These are phyloP conservation scores for Capromys pilorides DNA, from an alignment of 2,797 vertebrate genomes.

Conservation along the genomic window DNA sequence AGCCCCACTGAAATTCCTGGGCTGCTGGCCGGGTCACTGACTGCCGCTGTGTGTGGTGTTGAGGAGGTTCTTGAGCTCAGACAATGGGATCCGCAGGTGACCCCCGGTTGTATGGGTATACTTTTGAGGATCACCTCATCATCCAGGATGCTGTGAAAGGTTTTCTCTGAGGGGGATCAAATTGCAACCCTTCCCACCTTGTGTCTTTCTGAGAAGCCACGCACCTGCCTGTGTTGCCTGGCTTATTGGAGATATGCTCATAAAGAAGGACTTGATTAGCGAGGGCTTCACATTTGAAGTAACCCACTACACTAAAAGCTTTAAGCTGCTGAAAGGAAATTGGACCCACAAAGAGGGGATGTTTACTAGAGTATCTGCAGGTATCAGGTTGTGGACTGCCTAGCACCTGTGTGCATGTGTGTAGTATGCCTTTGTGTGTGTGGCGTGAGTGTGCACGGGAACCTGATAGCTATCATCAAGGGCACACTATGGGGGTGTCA, in stretches of 20 bases:
- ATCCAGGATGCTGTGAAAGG: neutral
- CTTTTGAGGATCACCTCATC: neutral
- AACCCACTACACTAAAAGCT: neutral
- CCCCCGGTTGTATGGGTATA: neutral
- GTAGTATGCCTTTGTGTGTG: neutral
- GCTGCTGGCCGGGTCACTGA: neutral
- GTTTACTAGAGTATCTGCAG: neutral
- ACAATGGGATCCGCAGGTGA: neutral
- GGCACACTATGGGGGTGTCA: no score
- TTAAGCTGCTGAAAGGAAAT: neutral
- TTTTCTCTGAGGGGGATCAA: neutral
- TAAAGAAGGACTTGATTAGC: conserved; percentile 16
- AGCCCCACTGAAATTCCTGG: neutral
- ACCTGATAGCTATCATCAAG: neutral
- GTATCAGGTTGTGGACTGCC: neutral
- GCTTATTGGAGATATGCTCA: neutral
- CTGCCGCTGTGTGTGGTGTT: neutral
- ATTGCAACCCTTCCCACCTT: neutral
- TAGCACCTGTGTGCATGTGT: neutral
- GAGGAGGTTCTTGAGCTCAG: no score
- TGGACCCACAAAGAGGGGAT: neutral
- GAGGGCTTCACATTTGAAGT: neutral
- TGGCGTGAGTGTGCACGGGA: neutral
- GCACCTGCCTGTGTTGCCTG: neutral
- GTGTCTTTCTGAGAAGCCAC: neutral